Conservation (phyloP, 2,113 vertebrate species). For the Paramisgurnus dabryanus region DNA sequence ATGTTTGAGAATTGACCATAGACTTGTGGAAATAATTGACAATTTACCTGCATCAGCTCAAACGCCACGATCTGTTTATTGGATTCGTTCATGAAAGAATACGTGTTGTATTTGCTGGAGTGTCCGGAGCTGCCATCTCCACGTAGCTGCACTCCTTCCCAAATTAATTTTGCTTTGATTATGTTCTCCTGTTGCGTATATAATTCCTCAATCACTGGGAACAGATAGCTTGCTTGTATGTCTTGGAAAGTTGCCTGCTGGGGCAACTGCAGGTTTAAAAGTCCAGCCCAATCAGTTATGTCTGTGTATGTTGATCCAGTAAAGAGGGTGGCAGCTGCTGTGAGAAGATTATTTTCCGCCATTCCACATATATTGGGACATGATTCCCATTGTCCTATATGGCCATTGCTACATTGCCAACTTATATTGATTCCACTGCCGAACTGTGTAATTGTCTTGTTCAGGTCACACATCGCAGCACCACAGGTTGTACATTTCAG, state of each 20-base stretch:
- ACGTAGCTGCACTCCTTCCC: not conserved
- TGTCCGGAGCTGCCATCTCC: not conserved
- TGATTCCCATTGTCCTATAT: no score
- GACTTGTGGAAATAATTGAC: not conserved
- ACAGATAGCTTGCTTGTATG: not conserved
- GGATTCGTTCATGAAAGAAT: not conserved
- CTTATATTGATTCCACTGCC: no score
- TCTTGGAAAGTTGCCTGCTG: not conserved
- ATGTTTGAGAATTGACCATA: not conserved
- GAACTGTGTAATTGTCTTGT: not conserved
- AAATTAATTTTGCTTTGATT: not conserved
- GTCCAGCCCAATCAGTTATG: not conserved
- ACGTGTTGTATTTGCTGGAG: not conserved
- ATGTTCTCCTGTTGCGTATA: not conserved
- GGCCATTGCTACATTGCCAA: no score
- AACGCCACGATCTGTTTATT: not conserved
- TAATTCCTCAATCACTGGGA: not conserved
- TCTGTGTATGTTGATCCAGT: not conserved
- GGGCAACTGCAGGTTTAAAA: conserved; percentile 1
- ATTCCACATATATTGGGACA: no score
- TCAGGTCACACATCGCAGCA: not conserved
- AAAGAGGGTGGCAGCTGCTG: no score
- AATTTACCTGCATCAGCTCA: not conserved
- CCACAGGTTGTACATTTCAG: not conserved
- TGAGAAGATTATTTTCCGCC: no score